These are phyloP conservation scores for Hypomecis punctinalis DNA, from an alignment of 2,888 invertebrate species.

Conservation along the genomic window DNA sequence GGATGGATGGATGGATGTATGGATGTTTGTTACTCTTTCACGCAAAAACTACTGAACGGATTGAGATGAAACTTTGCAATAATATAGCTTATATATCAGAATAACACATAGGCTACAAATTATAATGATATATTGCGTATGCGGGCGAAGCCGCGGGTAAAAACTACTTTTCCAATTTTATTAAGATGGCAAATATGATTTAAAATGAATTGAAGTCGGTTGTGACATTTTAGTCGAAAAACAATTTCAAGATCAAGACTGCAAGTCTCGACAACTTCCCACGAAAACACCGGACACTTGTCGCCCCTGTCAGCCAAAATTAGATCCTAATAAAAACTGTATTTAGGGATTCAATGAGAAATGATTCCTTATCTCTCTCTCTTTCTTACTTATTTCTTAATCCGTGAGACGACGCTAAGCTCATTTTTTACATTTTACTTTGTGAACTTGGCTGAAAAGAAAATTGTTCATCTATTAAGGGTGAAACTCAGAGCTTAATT, in stretches of 20 bases:
- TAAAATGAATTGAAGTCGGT: too few species aligned
- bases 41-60: too few species aligned
- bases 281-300: conserved; percentile 42
- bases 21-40: too few species aligned
- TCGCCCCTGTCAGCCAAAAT: conserved; percentile 46
- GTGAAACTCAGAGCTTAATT: background rate
- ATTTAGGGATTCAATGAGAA: conserved; percentile 49
- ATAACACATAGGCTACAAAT: too few species aligned
- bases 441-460: conserved; percentile 18
- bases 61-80: too few species aligned
- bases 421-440: conserved; percentile 28
- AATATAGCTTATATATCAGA: too few species aligned
- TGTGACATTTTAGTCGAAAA: too few species aligned
- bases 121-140: too few species aligned
- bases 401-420: conserved; percentile 9
- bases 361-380: conserved; percentile 37
- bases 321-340: conserved; percentile 54
- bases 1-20: too few species aligned
- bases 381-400: background rate
- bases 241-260: conserved; percentile 26
- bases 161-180: too few species aligned
- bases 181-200: too few species aligned
- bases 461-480: conserved; percentile 1
- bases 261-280: background rate
- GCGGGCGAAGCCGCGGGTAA: too few species aligned